A percentile compares a stretch with the other conserved stretches of the same genome.
Conservation (phyloP, 2,888 invertebrate genomes). For the Brenthis daphne region DNA sequence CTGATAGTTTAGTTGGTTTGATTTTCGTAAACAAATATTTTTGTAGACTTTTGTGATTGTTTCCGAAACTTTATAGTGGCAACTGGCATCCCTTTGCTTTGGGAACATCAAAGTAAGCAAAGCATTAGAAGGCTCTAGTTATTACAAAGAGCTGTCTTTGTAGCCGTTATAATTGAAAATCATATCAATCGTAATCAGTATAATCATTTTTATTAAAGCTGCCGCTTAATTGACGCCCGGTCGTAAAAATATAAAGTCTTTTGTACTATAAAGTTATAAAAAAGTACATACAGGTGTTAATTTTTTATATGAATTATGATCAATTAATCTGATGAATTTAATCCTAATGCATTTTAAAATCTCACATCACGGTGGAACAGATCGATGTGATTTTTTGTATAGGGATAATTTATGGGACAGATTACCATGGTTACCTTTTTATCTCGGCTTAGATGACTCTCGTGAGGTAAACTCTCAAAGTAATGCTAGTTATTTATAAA, state of each 20-base stretch:
- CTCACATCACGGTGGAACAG: too few species aligned
- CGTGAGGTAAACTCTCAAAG: too few species aligned
- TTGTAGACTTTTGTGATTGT: slow-evolving; percentile 8
- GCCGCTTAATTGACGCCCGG: slow-evolving; percentile 7
- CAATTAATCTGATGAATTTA: too few species aligned
- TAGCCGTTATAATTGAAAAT: neutral
- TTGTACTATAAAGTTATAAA: too few species aligned
- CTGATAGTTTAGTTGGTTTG: slow-evolving; percentile 3
- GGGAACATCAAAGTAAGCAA: neutral
- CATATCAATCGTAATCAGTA: neutral
- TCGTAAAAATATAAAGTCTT: neutral
- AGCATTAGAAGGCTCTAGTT: neutral
- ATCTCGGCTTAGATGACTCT: too few species aligned
- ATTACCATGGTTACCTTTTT: too few species aligned
- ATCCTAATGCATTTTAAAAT: too few species aligned
- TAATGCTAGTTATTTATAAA: too few species aligned
- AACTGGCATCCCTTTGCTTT: neutral
- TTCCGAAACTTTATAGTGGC: slow-evolving; percentile 3
- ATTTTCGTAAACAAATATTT: slow-evolving; percentile 17
- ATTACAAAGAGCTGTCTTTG: neutral
- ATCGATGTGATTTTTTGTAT: too few species aligned
- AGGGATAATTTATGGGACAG: too few species aligned
- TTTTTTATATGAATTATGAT: too few species aligned
- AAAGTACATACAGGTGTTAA: too few species aligned
- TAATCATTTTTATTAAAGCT: neutral